Conservation (phyloP, 1,140 invertebrate species). For the Papilio polytes region DNA sequence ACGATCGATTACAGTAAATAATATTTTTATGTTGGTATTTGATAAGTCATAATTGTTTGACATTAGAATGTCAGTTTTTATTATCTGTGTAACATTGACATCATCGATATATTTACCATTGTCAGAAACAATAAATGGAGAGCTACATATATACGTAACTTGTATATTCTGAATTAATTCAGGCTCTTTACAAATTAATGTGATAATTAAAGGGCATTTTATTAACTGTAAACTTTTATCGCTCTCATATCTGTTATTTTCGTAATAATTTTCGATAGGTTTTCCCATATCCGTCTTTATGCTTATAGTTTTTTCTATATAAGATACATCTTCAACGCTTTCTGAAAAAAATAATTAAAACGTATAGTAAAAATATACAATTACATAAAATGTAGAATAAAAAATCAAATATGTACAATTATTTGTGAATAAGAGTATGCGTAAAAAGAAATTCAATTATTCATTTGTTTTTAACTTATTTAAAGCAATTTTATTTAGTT, state of each 20-base stretch:
- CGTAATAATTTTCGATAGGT: constrained; percentile 59
- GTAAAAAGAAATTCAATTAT: too few relatives aligned
- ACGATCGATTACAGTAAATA: constrained; percentile 65
- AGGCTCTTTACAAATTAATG: constrained; percentile 67
- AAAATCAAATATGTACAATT: background rate
- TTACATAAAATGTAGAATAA: background rate
- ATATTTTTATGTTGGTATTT: constrained; percentile 58
- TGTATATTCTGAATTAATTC: constrained; percentile 67
- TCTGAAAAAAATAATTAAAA: constrained; percentile 55
- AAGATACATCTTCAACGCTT: constrained; percentile 42
- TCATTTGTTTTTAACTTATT: too few relatives aligned
- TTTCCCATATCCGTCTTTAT: constrained; percentile 70
- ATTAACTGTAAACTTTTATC: constrained; percentile 54
- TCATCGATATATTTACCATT: constrained; percentile 64
- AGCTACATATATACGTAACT: constrained; percentile 64
- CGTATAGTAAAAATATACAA: background rate
- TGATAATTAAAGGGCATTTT: constrained; percentile 66
- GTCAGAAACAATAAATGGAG: constrained; percentile 66
- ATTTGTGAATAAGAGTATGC: background rate
- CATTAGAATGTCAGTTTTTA: constrained; percentile 68
- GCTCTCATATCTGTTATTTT: constrained; percentile 48
- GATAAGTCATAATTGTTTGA: constrained; percentile 56
- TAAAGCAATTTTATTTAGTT: too few relatives aligned
- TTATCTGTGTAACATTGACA: constrained; percentile 73
- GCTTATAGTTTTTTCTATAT: constrained; percentile 61